Base-by-base conservation (phyloP, 2,113 vertebrate genomes). In the Pterocles gutturalis region DNA sequence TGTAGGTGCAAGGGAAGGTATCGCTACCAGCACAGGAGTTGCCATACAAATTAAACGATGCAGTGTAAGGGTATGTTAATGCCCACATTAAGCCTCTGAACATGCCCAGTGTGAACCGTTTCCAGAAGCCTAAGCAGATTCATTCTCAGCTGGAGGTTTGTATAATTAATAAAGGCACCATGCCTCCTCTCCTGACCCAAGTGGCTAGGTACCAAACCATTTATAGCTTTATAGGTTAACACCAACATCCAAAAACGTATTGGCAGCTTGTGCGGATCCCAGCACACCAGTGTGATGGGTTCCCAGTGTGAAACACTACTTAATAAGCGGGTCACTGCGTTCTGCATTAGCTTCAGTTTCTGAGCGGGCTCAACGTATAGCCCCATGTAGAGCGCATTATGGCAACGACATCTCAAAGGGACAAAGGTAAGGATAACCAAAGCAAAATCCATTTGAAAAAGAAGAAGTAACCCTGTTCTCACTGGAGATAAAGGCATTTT, bases 151-250 rank as follows among this genome's bases (percentile, higher is more conserved):
- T 96, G 96, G 96, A 93, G 91, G 58, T 89, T 95, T 92, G 93
- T 95, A 96, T 95, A 97, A 93, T 97, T 96, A 96, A 96, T 96
- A 95, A 96, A 97, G 89, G 87, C 91, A 93, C 73, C 0, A 1
- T 87, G 95, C 83, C 89, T 96, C 87, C 91, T 93, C 83, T 96
- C 58, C 92, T 93, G 93, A 95, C 95, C 94, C 93, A 96, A 95
- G 95, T 95, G 91, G 87, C 89, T 93, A 93, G 92, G 93, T 95
- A 96, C 92, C 94, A 96, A 97, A 77, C 89, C 91, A 95, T 95
- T 97, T 95, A 95, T 75, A 97, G 86, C 87, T 97, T 97, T 95
- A 96, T 93, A 95, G 83, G 94, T 95, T 97, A 97, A 93, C 95
- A 92, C 77, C 91, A 95, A 95, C 91, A 91, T 93, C 95, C 97